A percentile compares a stretch with the other conserved stretches of the same genome.
phyloP scores from a whole-genome alignment of 2,888 invertebrate genomes.

The Cephus sareptanus region DNA sequence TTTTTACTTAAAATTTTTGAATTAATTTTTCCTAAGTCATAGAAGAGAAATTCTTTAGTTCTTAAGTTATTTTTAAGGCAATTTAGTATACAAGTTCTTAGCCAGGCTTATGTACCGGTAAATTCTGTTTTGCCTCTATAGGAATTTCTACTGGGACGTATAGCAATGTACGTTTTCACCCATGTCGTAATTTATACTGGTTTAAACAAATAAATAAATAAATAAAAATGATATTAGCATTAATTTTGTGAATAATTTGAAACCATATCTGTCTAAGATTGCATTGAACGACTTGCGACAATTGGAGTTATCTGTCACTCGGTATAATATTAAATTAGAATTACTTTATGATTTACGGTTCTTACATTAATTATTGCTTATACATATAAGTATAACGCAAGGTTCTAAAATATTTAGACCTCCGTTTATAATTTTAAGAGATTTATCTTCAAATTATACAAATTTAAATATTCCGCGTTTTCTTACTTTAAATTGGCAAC shows the following conservation, averaged over 20 bases:
- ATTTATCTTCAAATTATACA: background rate
- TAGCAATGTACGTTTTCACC: no score
- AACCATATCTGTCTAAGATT: background rate
- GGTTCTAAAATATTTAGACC: background rate
- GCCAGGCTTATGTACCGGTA: no score
- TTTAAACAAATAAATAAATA: no score
- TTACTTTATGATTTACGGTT: background rate
- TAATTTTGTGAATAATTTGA: background rate
- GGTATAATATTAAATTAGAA: background rate
- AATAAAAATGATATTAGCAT: background rate
- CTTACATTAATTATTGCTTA: background rate
- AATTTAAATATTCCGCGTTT: background rate
- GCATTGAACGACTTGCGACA: background rate
- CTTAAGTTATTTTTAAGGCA: no score
- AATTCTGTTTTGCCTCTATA: no score
- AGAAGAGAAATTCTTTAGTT: no score
- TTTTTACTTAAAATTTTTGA: background rate
- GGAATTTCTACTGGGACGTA: no score
- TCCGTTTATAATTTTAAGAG: background rate
- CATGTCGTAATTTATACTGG: no score
- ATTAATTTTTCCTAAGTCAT: no score
- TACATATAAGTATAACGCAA: background rate
- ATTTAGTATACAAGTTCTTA: no score
- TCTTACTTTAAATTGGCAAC: slow-evolving; percentile 2
- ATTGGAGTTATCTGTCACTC: background rate